These are phyloP conservation scores for Heteractis magnifica DNA, from an alignment of 92 coral and sea anemone species.

Conservation along the genomic window DNA sequence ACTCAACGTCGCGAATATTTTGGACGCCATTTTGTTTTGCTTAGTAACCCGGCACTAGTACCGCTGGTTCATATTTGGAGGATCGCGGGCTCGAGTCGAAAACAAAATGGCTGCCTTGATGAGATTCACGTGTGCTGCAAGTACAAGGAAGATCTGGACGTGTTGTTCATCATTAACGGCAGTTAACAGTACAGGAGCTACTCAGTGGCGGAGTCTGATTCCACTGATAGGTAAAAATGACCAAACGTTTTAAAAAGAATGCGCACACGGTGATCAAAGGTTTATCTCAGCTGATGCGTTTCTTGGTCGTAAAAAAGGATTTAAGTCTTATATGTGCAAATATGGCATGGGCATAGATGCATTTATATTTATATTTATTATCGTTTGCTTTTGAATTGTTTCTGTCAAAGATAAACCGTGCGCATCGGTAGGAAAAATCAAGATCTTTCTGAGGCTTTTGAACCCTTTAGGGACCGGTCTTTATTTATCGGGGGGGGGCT, in stretches of 20 bases:
- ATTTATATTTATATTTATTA: too few relatives aligned
- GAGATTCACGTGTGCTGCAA: conserved; percentile 44
- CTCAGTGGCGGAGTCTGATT: background rate
- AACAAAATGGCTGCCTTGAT: conserved; percentile 49
- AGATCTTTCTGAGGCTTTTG: too few relatives aligned
- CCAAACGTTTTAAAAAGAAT: background rate
- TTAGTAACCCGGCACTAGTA: conserved; percentile 16
- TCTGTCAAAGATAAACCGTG: too few relatives aligned
- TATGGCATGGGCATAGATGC: background rate
- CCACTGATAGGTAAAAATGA: conserved; percentile 12
- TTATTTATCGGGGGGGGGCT: too few relatives aligned
- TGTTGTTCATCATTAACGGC: conserved; percentile 4
- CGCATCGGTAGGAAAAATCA: too few relatives aligned
- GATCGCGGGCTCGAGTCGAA: conserved; percentile 19
- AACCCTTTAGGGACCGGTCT: too few relatives aligned
- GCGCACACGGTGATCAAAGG: background rate
- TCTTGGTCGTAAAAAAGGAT: background rate
- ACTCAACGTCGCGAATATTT: conserved; percentile 41
- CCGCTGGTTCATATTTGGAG: background rate
- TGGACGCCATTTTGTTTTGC: conserved; percentile 79
- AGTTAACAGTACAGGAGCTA: background rate
- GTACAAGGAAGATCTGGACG: conserved; percentile 16
- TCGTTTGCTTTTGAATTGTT: too few relatives aligned
- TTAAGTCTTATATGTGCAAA: background rate
- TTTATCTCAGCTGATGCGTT: background rate